Conservation (phyloP, 2,888 invertebrate species). For the Dysmachus trigonus region DNA sequence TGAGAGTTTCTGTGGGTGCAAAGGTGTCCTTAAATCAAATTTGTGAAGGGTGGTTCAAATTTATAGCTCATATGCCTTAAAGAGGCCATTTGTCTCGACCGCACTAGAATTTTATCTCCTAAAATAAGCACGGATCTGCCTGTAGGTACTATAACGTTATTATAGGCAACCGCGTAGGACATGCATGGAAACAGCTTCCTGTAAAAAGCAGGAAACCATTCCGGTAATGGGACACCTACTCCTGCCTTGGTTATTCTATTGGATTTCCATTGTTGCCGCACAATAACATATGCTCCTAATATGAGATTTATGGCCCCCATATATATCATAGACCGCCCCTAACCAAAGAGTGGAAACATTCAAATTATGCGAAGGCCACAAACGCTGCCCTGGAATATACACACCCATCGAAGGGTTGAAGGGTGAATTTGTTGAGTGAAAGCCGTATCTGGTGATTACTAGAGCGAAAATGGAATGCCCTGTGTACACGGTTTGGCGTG, state of each 20-base stretch:
- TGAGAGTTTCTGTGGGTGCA: not conserved
- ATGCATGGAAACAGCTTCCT: not conserved
- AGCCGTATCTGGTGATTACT: constrained; percentile 23
- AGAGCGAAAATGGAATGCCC: not conserved
- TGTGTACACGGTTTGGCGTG: not conserved
- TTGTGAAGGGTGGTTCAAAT: not conserved
- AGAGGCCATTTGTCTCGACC: constrained; percentile 27
- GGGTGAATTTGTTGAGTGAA: constrained; percentile 32
- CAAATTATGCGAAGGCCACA: constrained; percentile 19
- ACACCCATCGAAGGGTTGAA: not conserved
- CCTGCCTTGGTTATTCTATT: constrained; percentile 25
- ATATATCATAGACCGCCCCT: constrained; percentile 28
- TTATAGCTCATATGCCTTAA: constrained; percentile 19
- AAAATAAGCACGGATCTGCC: not conserved
- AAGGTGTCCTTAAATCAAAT: constrained; percentile 30
- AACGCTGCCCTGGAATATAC: not conserved
- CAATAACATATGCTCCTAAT: constrained; percentile 34
- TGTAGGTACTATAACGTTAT: constrained; percentile 4
- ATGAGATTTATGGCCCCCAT: constrained; percentile 24
- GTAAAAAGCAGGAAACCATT: constrained; percentile 29
- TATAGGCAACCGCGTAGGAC: not conserved
- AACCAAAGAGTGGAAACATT: constrained; percentile 25
- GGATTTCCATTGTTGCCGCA: constrained; percentile 31
- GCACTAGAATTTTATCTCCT: constrained; percentile 8
- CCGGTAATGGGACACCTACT: constrained; percentile 30